These are phyloP conservation scores for Drosophila bipectinata DNA, from an alignment of 1,140 invertebrate genomes.

Conservation along the genomic window DNA sequence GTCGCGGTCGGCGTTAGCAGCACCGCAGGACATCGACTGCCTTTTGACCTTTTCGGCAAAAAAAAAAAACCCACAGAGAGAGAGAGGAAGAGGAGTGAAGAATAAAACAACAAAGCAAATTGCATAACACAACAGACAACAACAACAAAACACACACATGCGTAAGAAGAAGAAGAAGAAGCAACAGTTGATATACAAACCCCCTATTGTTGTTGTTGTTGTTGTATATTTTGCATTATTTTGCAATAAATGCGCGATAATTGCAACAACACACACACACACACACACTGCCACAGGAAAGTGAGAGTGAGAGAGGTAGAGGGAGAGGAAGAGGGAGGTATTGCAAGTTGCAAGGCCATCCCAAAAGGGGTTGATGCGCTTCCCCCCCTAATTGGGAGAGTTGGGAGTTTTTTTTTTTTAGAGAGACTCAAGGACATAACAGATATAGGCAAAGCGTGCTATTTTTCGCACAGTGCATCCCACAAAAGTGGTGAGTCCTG, in stretches of 20 bases:
- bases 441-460: too few species aligned
- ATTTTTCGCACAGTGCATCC: background rate
- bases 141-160: constrained; percentile 1
- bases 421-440: too few species aligned
- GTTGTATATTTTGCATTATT: constrained; percentile 76
- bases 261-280: constrained; percentile 41
- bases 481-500: background rate
- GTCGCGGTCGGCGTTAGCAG: constrained; percentile 15
- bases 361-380: constrained; percentile 6
- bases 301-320: background rate
- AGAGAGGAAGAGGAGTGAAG: too few species aligned
- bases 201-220: constrained; percentile 25
- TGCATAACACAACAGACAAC: constrained; percentile 5
- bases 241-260: constrained; percentile 79
- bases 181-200: constrained; percentile 56
- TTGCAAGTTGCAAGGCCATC: constrained; percentile 1
- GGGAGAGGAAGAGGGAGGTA: background rate
- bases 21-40: constrained; percentile 62
- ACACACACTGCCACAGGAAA: background rate
- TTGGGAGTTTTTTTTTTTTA: too few species aligned
- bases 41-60: constrained; percentile 42
- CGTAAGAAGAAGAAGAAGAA: constrained; percentile 13
- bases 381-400: background rate
- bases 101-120: constrained; percentile 14
- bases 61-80: background rate